Conservation (phyloP, 2,888 invertebrate genomes). For the Spisula solida region DNA sequence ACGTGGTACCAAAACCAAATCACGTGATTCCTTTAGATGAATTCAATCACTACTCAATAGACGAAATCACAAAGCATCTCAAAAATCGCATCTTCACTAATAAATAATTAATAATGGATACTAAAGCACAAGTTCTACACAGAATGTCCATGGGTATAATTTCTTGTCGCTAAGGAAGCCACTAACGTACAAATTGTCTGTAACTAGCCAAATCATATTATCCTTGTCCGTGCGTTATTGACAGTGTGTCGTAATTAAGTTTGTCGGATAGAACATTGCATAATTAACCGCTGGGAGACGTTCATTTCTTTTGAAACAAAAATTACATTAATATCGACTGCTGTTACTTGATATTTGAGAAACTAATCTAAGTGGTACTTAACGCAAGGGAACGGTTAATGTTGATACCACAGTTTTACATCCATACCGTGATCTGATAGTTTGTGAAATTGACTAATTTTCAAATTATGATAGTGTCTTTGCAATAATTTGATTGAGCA, state of each 20-base stretch:
- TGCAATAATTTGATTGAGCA: slow-evolving; percentile 64
- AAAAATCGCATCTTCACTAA: background rate
- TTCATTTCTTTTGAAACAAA: slow-evolving; percentile 53
- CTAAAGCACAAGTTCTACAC: background rate
- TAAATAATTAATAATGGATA: slow-evolving; percentile 15
- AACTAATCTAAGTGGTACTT: background rate
- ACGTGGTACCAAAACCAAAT: too few species aligned
- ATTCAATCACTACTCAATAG: too few species aligned
- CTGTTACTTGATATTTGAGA: background rate
- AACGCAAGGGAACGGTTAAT: slow-evolving; percentile 16
- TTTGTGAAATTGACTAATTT: slow-evolving; percentile 64
- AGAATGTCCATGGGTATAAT: slow-evolving; percentile 6
- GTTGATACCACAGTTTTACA: background rate
- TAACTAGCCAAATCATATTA: slow-evolving; percentile 1
- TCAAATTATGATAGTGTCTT: slow-evolving; percentile 66
- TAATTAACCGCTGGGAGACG: slow-evolving; percentile 48
- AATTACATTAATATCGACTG: slow-evolving; percentile 51
- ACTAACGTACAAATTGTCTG: slow-evolving; percentile 22
- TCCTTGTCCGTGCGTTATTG: slow-evolving; percentile 35
- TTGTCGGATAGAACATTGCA: slow-evolving; percentile 48
- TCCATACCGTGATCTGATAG: slow-evolving; percentile 46
- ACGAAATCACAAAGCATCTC: background rate
- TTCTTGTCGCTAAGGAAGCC: background rate
- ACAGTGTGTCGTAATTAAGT: slow-evolving; percentile 43
- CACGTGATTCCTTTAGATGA: too few species aligned